Evolutionary conservation across 2,888 invertebrate species (phyloP).

Genomic region (Gerris lacustris): DNA sequence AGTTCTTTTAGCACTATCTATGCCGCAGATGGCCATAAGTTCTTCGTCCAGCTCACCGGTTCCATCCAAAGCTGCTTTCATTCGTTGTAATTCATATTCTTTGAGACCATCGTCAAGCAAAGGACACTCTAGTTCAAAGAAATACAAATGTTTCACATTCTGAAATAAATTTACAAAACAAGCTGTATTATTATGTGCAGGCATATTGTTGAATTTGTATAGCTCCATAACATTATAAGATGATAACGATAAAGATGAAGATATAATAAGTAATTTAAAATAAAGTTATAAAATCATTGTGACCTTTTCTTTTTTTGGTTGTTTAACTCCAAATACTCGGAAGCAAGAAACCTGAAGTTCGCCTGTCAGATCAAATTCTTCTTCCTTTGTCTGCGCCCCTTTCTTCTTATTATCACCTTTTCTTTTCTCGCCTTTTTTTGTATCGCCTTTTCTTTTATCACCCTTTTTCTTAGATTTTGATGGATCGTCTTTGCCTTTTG

Average conservation of each 20-base stretch:
- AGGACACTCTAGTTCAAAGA: constrained; percentile 21
- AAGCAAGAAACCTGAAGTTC: constrained; percentile 4
- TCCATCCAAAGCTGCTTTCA: background rate
- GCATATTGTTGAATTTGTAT: too few species aligned
- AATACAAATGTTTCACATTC: constrained; percentile 16
- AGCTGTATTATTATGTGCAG: too few species aligned
- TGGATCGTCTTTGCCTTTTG: too few species aligned
- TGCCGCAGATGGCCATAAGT: background rate
- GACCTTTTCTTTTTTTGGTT: background rate
- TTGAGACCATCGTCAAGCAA: constrained; percentile 17
- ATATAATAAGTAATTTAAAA: too few species aligned
- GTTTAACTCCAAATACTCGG: background rate
- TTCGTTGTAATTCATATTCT: background rate
- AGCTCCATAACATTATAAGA: too few species aligned
- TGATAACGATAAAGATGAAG: too few species aligned
- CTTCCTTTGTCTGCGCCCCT: background rate
- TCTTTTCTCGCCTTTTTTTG: background rate
- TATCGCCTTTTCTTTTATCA: too few species aligned
- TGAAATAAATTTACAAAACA: background rate
- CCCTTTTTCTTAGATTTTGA: too few species aligned
- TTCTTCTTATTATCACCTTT: background rate
- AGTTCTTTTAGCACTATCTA: background rate
- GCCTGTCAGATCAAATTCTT: background rate
- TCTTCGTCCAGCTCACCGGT: background rate
- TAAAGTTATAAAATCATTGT: too few species aligned